Conservation (phyloP, 2,888 invertebrate genomes). For the Punctoribates punctum region DNA sequence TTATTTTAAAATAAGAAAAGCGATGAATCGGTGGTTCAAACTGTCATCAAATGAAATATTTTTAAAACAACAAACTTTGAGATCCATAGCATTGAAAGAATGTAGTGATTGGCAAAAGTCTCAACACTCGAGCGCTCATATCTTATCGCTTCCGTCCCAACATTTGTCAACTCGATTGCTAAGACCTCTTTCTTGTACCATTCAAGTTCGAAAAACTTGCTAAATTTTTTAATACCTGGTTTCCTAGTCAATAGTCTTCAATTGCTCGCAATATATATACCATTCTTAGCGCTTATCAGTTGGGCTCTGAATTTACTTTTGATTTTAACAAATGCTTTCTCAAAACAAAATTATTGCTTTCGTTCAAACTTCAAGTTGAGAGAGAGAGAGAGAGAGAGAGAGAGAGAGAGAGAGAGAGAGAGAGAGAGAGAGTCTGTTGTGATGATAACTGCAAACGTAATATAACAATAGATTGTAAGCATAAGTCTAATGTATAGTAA, state of each 20-base stretch:
- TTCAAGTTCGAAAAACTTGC: not conserved
- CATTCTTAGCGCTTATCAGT: not conserved
- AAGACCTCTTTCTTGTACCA: not conserved
- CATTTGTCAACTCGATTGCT: slow-evolving; percentile 23
- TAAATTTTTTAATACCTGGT: slow-evolving; percentile 6
- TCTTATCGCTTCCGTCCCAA: slow-evolving; percentile 26
- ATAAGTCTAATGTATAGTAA: not conserved
- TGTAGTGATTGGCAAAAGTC: slow-evolving; percentile 9
- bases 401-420: slow-evolving; percentile 10
- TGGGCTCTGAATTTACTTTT: slow-evolving; percentile 2
- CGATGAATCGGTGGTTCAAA: not conserved
- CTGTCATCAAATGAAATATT: not conserved
- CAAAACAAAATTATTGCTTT: slow-evolving; percentile 13
- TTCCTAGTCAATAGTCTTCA: not conserved
- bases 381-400: not conserved
- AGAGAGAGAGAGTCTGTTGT: slow-evolving; percentile 1
- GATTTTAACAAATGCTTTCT: slow-evolving; percentile 11
- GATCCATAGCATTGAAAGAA: not conserved
- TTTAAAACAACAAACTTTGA: not conserved
- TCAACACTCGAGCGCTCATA: not conserved
- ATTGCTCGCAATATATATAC: not conserved
- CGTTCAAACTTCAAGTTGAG: not conserved
- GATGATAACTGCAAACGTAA: slow-evolving; percentile 12
- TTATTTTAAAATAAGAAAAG: not conserved
- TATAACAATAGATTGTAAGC: not conserved